Evolutionary conservation across 2,888 invertebrate species (phyloP), one percentile per base, ranked within the genome.

Genomic region (Coenonympha arcania): DNA sequence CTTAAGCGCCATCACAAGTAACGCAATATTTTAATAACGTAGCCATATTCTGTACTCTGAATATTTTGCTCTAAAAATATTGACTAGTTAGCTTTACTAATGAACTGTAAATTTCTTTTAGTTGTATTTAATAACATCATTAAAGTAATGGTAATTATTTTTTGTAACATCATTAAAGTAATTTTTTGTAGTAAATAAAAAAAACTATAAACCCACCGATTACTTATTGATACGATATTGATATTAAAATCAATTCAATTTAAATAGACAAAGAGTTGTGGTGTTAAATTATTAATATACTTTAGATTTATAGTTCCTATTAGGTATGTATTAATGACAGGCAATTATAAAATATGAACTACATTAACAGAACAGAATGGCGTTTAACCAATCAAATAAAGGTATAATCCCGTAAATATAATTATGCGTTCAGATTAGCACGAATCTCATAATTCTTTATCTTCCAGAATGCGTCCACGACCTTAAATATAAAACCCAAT

Each of bases 391-490:
- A 46, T 49, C 45, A 46, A 49, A 39, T 47, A 50, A 44, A 26
- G 22, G 13, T 44, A 13, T 42, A 47, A 46, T 50, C 9, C 33
- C 31, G 43, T 39, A 50, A 43, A 48, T 48, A 45, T 39, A 50
- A 43, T 44, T 48, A 45, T 37, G 34, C 20, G 50, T 44, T 26
- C 45, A 59, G 54, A 53, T 55, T 41, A 45, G 13, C 33, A 13
- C 45, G 50, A 56, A 59, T 55, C 62, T 54, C 52, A 51, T 52
- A n/a, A n/a, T n/a, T 58, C 52, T 51, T 55, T 54, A 61, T 64
- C 66, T 66, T 64, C 61, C 61, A 66, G 64, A 65, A 62, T 66
- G 63, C 59, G 56, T 56, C 47, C 53, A 48, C 56, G 64, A 62
- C 65, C 66, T 58, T 65, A 57, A 62, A 65, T 63, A 59, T 55